These are phyloP conservation scores for Caenorhabditis macrosperma DNA, from an alignment of 2,888 invertebrate genomes.

Conservation along the genomic window DNA sequence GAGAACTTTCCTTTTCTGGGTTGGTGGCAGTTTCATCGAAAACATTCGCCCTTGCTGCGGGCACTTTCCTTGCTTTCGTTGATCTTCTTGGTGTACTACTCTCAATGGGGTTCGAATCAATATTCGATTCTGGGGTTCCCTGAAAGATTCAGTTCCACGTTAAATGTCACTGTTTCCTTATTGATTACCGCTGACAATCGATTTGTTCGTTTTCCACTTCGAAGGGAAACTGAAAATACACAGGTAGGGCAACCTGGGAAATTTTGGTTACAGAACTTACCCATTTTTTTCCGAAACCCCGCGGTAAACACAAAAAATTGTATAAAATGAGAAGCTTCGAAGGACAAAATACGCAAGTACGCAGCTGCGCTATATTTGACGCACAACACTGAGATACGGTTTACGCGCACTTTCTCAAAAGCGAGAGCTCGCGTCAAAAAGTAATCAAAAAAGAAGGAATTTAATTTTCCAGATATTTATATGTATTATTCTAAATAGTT, in stretches of 20 bases:
- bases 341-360: neutral
- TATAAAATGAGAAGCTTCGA: neutral
- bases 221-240: conserved; percentile 29
- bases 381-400: no score
- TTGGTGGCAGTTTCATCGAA: neutral
- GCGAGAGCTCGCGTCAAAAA: no score
- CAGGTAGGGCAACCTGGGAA: no score
- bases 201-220: conserved; percentile 32
- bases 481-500: no score
- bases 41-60: neutral
- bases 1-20: neutral
- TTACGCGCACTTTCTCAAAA: no score
- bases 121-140: neutral
- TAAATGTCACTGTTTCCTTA: neutral
- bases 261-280: conserved; percentile 7
- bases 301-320: neutral
- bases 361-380: neutral
- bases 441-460: no score
- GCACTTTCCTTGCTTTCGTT: neutral
- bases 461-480: no score
- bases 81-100: conserved; percentile 1
- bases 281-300: conserved; percentile 10
- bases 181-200: conserved; percentile 11
- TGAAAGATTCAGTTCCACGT: neutral
- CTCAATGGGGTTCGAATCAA: neutral